Conservation (phyloP, 2,113 vertebrate genomes). For the Pollachius pollachius region DNA sequence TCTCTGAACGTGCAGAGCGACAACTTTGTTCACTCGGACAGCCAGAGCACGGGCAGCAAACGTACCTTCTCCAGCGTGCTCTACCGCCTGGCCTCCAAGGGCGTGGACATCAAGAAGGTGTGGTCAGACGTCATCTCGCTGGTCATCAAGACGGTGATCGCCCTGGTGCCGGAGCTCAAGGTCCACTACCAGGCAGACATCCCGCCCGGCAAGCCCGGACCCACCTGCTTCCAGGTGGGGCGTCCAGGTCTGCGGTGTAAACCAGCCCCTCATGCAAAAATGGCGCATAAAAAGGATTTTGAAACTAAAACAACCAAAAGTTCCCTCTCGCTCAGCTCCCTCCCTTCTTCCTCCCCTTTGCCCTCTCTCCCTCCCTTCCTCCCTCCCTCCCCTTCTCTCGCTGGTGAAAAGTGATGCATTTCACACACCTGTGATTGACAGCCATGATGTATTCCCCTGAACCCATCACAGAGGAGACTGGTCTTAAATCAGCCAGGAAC, state of each 20-base stretch:
- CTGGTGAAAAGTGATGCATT: neutral
- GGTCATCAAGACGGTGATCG: slow-evolving; percentile 95
- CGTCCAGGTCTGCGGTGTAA: neutral
- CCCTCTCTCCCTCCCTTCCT: no score
- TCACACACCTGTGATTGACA: no score
- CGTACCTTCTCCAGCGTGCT: slow-evolving; percentile 93
- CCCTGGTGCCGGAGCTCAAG: slow-evolving; percentile 91
- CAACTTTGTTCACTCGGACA: slow-evolving; percentile 94
- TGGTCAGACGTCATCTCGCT: slow-evolving; percentile 97
- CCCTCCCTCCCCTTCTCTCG: no score
- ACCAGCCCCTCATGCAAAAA: neutral
- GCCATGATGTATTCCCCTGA: no score
- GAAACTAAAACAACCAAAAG: neutral
- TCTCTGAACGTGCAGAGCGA: slow-evolving; percentile 92
- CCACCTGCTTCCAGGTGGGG: slow-evolving; percentile 92
- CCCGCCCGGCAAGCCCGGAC: slow-evolving; percentile 90
- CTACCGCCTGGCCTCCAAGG: slow-evolving; percentile 83
- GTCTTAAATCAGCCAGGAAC: no score
- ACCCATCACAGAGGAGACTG: no score
- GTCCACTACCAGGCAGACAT: slow-evolving; percentile 94
- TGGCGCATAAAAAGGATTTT: no score
- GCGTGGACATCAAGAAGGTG: slow-evolving; percentile 90
- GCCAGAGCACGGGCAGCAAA: slow-evolving; percentile 89
- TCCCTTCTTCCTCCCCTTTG: no score
- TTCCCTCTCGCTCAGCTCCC: neutral